These are phyloP conservation scores for Sterna hirundo DNA, from an alignment of 2,113 vertebrate species.

Conservation along the genomic window DNA sequence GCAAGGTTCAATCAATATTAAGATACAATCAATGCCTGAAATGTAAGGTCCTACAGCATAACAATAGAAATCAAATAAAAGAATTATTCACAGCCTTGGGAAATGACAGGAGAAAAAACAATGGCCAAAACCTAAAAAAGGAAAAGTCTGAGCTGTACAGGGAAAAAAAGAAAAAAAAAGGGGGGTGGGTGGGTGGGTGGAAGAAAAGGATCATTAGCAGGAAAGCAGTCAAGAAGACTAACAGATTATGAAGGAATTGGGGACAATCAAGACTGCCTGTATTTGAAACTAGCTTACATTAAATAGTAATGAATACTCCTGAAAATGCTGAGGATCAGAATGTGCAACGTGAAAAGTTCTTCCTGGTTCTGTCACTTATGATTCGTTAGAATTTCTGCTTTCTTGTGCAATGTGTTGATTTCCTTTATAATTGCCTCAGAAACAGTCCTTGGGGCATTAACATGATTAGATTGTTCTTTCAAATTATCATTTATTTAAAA, in stretches of 20 bases:
- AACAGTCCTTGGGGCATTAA: not conserved
- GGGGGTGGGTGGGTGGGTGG: rapidly evolving
- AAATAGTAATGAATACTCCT: not conserved
- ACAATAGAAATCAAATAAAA: not conserved
- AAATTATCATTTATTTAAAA: not conserved
- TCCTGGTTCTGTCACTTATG: not conserved
- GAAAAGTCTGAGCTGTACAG: rapidly evolving
- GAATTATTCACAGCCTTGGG: not conserved
- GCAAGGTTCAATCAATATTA: not conserved
- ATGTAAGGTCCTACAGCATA: not conserved
- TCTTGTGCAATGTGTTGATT: not conserved
- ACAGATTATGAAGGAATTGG: not conserved
- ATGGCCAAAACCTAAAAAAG: not conserved
- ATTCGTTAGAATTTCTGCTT: not conserved
- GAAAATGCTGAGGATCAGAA: not conserved
- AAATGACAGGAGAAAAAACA: not conserved
- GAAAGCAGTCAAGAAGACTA: not conserved
- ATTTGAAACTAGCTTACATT: not conserved
- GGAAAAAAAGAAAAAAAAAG: not conserved
- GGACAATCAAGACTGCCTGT: not conserved
- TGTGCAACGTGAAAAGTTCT: not conserved
- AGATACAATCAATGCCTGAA: not conserved
- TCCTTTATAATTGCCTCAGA: not conserved
- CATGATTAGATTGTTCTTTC: not conserved
- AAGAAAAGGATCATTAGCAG: not conserved